phyloP scores from a whole-genome alignment of 2,797 vertebrate species.

The Sebastes alutus region DNA sequence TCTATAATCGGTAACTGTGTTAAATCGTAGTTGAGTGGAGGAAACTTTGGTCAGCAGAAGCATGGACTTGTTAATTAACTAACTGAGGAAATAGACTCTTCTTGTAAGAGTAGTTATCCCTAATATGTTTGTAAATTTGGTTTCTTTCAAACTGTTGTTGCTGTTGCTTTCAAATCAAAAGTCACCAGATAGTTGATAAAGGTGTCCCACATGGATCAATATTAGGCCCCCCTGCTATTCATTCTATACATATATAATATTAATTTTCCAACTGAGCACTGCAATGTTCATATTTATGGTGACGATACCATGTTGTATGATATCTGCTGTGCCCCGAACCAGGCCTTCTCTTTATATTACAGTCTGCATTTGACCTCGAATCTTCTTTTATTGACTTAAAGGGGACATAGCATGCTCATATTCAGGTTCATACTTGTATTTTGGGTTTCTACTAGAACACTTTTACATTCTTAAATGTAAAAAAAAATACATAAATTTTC shows the following conservation, averaged over 20 bases:
- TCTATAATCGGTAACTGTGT: background rate
- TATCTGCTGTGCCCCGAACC: background rate
- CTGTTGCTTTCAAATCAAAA: background rate
- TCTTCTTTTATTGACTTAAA: background rate
- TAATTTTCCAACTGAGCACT: background rate
- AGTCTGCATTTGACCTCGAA: background rate
- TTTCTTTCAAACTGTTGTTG: background rate
- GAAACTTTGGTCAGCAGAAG: slow-evolving; percentile 16
- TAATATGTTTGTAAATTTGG: background rate
- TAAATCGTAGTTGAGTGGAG: slow-evolving; percentile 5
- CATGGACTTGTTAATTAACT: slow-evolving; percentile 16
- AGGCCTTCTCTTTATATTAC: background rate
- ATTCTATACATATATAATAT: background rate
- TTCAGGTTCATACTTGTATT: too few species aligned
- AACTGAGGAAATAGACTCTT: background rate
- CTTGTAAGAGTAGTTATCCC: too few species aligned
- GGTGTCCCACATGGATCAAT: slow-evolving; percentile 6
- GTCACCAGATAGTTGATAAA: background rate
- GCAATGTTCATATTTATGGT: background rate
- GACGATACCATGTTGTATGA: background rate
- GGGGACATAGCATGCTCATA: too few species aligned
- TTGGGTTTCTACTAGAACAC: too few species aligned
- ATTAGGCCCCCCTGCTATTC: background rate
- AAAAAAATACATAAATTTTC: too few species aligned
- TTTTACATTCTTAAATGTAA: too few species aligned